These are phyloP conservation scores for Mythimna lalbum DNA, from an alignment of 2,888 invertebrate genomes.

Conservation along the genomic window DNA sequence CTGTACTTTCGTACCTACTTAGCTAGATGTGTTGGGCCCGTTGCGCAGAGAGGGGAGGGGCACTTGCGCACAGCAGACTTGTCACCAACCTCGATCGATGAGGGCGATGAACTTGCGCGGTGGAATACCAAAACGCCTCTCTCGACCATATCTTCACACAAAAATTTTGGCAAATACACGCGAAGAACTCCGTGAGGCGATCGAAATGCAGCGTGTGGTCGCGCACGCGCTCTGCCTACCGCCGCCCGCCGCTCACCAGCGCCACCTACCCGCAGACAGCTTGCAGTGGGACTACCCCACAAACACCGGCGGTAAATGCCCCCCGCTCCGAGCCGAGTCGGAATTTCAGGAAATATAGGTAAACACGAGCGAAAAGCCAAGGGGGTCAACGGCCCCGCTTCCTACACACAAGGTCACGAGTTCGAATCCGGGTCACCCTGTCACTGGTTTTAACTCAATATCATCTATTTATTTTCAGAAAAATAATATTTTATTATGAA, in stretches of 20 bases:
- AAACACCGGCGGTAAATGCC: constrained; percentile 10
- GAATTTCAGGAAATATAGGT: constrained; percentile 17
- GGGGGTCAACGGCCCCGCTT: neutral
- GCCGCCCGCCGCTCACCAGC: neutral
- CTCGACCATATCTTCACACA: constrained; percentile 46
- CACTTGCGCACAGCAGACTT: constrained; percentile 72
- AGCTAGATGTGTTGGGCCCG: constrained; percentile 74
- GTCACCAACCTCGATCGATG: constrained; percentile 78
- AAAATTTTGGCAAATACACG: constrained; percentile 53
- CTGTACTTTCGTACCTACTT: constrained; percentile 47
- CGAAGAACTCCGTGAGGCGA: constrained; percentile 31
- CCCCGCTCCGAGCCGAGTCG: neutral
- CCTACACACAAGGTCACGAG: neutral
- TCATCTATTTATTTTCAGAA: neutral
- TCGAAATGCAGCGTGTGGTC: constrained; percentile 23
- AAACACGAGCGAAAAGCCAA: neutral
- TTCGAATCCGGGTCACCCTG: constrained; percentile 7
- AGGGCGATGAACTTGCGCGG: constrained; percentile 82
- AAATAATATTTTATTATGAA: neutral
- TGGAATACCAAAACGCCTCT: constrained; percentile 49
- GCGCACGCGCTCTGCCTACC: neutral
- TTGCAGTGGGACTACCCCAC: neutral
- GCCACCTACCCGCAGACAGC: constrained; percentile 1
- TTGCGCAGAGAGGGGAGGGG: constrained; percentile 70
- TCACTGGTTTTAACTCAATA: neutral